These are phyloP conservation scores for Tretioscincus oriximinensis DNA, from an alignment of 2,113 vertebrate species.

Conservation along the genomic window DNA sequence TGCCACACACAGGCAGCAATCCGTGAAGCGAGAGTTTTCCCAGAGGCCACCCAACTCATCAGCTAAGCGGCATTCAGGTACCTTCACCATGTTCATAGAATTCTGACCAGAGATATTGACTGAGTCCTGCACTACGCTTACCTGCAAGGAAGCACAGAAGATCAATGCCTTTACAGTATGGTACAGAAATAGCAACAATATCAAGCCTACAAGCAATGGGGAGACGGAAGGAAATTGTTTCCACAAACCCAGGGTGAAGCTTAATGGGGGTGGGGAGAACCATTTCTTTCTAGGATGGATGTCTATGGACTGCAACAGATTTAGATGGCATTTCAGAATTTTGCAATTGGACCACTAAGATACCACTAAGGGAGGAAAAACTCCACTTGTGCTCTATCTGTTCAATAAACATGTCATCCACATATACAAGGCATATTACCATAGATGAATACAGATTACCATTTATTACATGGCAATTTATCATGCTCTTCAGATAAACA, in stretches of 20 bases:
- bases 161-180: not conserved
- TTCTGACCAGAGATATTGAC: conserved; percentile 98
- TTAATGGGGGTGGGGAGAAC: too few relatives aligned
- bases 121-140: conserved; percentile 97
- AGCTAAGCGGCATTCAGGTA: conserved; percentile 93
- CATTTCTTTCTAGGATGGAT: too few relatives aligned
- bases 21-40: conserved; percentile 96
- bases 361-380: not conserved
- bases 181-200: not conserved
- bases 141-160: conserved; percentile 71
- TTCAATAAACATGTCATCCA: not conserved
- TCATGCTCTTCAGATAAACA: not conserved
- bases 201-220: not conserved
- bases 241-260: not conserved
- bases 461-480: not conserved
- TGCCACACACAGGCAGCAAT: conserved; percentile 93
- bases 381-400: not conserved
- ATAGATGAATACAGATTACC: not conserved
- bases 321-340: not conserved
- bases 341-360: not conserved
- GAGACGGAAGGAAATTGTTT: not conserved
- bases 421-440: not conserved
- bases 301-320: not conserved
- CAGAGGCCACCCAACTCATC: conserved; percentile 94
- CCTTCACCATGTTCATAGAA: conserved; percentile 94